Percentiles rank a stretch among this genome's conserved stretches.
Evolutionary conservation across 2,797 vertebrate species (phyloP).

Genomic region (Heterohyrax brucei): DNA sequence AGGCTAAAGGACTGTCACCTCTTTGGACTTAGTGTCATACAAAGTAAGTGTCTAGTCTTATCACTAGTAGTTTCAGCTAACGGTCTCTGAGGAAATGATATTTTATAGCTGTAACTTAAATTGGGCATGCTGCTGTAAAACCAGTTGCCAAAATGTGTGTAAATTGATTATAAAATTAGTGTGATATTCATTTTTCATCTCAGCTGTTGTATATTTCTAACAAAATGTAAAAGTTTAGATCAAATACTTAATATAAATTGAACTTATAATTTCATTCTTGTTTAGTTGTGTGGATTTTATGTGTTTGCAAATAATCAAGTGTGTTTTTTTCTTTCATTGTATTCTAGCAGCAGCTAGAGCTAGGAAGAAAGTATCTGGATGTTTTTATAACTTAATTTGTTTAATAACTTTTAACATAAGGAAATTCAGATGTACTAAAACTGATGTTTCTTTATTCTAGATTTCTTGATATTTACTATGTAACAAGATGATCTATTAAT

Average conservation of each 20-base stretch:
- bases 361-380: slow-evolving; percentile 26
- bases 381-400: slow-evolving; percentile 70
- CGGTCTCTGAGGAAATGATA: neutral
- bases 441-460: slow-evolving; percentile 25
- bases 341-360: neutral
- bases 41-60: slow-evolving; percentile 92
- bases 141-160: slow-evolving; percentile 11
- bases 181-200: neutral
- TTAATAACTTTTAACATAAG: slow-evolving; percentile 30
- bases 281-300: slow-evolving; percentile 47
- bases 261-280: slow-evolving; percentile 58
- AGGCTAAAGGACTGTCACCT: slow-evolving; percentile 98
- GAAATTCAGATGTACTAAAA: slow-evolving; percentile 3
- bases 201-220: slow-evolving; percentile 30
- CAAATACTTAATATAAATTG: slow-evolving; percentile 32
- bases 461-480: slow-evolving; percentile 17
- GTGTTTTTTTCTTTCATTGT: slow-evolving; percentile 64
- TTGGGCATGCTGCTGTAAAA: slow-evolving; percentile 15
- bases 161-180: slow-evolving; percentile 30
- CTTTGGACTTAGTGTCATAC: slow-evolving; percentile 99
- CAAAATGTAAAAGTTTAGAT: slow-evolving; percentile 20
- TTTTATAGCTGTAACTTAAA: slow-evolving; percentile 55
- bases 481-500: slow-evolving; percentile 35
- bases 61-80: slow-evolving; percentile 2
- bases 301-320: neutral